Evolutionary conservation across 2,113 vertebrate genomes (phyloP).

Genomic region (Bufo gargarizans): DNA sequence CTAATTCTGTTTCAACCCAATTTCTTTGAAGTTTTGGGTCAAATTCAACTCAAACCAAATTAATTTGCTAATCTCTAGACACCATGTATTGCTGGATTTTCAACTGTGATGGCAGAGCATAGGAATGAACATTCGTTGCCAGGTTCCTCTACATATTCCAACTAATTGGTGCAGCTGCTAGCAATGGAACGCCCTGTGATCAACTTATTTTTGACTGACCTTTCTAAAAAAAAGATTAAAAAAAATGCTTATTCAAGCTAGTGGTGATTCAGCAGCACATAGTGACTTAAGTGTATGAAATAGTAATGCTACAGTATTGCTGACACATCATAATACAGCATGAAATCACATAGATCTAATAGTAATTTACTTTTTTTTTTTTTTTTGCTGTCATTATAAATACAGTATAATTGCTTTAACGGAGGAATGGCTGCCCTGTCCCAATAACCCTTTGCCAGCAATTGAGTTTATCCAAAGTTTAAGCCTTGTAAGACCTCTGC

Average conservation of each 20-base stretch:
- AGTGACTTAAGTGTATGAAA: not conserved
- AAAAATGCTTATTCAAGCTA: not conserved
- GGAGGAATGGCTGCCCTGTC: not conserved
- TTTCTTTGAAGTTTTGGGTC: no score
- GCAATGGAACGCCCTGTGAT: not conserved
- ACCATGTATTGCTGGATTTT: no score
- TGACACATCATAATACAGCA: not conserved
- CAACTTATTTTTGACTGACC: not conserved
- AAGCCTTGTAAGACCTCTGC: constrained; percentile 10
- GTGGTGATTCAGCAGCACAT: not conserved
- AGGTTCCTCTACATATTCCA: no score
- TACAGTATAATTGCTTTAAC: constrained; percentile 12
- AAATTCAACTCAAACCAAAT: no score
- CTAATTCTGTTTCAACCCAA: no score
- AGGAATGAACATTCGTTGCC: no score
- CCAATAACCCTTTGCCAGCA: constrained; percentile 12
- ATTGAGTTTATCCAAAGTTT: constrained; percentile 50
- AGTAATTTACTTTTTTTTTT: not conserved
- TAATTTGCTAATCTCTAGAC: no score
- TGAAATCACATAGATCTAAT: not conserved
- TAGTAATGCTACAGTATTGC: not conserved
- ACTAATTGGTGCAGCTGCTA: not conserved
- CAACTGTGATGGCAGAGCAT: no score
- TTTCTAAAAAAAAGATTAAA: not conserved
- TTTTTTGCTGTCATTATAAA: not conserved